Percentiles rank a stretch among this genome's conserved stretches.
Conservation (phyloP, 2,113 vertebrate species). For the Empidonax alnorum region DNA sequence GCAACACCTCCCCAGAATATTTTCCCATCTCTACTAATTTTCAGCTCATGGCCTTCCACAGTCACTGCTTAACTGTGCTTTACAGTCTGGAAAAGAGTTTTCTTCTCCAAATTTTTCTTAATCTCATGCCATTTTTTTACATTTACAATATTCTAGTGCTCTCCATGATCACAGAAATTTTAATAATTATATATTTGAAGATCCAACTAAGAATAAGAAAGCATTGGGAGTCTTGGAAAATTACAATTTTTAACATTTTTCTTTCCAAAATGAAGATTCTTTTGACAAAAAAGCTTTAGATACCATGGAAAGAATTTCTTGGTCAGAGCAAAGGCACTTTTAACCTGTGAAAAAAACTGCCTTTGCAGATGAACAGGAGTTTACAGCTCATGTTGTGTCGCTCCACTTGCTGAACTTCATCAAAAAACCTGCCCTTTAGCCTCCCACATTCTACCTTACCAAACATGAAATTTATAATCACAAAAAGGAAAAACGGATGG, state of each 20-base stretch:
- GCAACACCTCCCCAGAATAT: neutral
- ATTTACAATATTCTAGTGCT: neutral
- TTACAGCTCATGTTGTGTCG: neutral
- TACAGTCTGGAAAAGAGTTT: neutral
- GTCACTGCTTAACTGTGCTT: neutral
- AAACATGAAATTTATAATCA: neutral
- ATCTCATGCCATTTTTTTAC: neutral
- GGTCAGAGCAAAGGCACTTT: fast-evolving
- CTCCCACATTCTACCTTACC: neutral
- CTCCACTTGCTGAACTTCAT: neutral
- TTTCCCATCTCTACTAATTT: neutral
- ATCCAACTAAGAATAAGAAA: neutral
- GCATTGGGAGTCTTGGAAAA: neutral
- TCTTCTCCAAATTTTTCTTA: neutral
- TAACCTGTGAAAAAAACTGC: fast-evolving
- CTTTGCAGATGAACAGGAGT: neutral
- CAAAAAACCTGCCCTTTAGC: neutral
- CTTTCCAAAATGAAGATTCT: neutral
- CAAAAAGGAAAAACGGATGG: neutral
- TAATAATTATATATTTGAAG: neutral
- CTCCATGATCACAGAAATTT: neutral
- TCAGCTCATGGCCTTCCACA: neutral
- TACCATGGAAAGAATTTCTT: neutral
- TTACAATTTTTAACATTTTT: neutral
- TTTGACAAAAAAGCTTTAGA: neutral